Conservation (phyloP, 2,888 invertebrate species). For the Ophraella communa region DNA sequence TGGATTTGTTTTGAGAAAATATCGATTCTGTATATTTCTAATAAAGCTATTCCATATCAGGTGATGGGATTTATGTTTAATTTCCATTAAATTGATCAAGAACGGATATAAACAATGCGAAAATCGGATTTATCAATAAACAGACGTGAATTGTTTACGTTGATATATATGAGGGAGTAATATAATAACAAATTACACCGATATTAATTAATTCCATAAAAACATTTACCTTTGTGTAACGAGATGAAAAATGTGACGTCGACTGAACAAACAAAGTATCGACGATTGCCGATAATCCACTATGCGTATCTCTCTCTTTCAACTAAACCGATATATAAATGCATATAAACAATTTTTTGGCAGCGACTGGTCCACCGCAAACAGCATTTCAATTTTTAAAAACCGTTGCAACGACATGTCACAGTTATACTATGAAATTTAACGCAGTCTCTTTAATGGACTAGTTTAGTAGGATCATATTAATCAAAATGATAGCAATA, state of each 20-base stretch:
- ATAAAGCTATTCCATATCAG: not conserved
- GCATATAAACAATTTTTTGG: conserved; percentile 44
- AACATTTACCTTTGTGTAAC: conserved; percentile 53
- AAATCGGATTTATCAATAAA: conserved; percentile 9
- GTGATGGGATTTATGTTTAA: not conserved
- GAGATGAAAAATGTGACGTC: conserved; percentile 56
- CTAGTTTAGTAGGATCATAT: too few species aligned
- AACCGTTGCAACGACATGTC: not conserved
- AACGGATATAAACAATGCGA: not conserved
- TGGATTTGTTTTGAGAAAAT: too few species aligned
- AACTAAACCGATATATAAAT: conserved; percentile 14
- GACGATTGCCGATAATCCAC: conserved; percentile 59
- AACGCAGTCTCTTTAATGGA: too few species aligned
- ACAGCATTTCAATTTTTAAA: not conserved
- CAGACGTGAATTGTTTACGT: not conserved
- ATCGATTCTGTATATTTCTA: too few species aligned
- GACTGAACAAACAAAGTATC: conserved; percentile 60
- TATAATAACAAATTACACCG: conserved; percentile 31
- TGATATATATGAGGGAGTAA: conserved; percentile 18
- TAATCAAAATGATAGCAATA: too few species aligned
- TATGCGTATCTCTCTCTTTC: conserved; percentile 56
- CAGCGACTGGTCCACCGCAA: conserved; percentile 34
- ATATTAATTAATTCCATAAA: conserved; percentile 47
- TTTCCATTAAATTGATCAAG: not conserved
- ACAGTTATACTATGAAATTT: too few species aligned